These are phyloP conservation scores for Hoplodrina blanda DNA, from an alignment of 2,888 invertebrate species.

Conservation along the genomic window DNA sequence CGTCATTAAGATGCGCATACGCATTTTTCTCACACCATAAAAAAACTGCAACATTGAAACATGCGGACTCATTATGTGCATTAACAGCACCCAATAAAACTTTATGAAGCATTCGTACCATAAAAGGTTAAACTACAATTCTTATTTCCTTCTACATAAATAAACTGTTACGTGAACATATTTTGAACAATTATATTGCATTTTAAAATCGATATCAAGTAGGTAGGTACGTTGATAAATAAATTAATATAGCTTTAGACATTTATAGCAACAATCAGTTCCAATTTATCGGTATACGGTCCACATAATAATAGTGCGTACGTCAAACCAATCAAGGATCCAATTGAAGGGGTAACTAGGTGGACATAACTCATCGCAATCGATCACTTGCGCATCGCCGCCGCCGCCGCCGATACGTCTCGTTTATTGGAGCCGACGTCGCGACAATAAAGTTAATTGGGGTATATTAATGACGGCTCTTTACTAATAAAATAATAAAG, in stretches of 20 bases:
- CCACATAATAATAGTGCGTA: constrained; percentile 84
- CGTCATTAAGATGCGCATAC: constrained; percentile 84
- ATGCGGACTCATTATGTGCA: constrained; percentile 74
- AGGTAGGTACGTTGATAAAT: constrained; percentile 21
- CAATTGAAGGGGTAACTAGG: constrained; percentile 90
- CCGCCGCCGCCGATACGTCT: constrained; percentile 79
- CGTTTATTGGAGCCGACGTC: constrained; percentile 85
- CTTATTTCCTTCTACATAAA: constrained; percentile 68
- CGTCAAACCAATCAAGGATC: constrained; percentile 88
- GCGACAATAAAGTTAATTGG: constrained; percentile 89
- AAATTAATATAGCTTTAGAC: constrained; percentile 69
- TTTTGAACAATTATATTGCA: constrained; percentile 50
- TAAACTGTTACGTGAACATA: constrained; percentile 64
- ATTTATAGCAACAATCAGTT: constrained; percentile 82
- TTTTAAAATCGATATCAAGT: constrained; percentile 50
- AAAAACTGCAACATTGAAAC: constrained; percentile 76
- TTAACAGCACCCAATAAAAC: constrained; percentile 77
- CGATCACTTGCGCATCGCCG: constrained; percentile 84
- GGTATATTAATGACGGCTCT: constrained; percentile 85
- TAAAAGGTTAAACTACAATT: constrained; percentile 73
- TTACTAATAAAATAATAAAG: constrained; percentile 87
- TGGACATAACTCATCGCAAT: constrained; percentile 87
- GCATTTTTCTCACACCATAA: constrained; percentile 79
- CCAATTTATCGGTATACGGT: constrained; percentile 83
- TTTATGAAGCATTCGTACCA: constrained; percentile 74